Evolutionary conservation across 2,888 invertebrate species (phyloP).

Genomic region (Disparrhopalites patrizii): DNA sequence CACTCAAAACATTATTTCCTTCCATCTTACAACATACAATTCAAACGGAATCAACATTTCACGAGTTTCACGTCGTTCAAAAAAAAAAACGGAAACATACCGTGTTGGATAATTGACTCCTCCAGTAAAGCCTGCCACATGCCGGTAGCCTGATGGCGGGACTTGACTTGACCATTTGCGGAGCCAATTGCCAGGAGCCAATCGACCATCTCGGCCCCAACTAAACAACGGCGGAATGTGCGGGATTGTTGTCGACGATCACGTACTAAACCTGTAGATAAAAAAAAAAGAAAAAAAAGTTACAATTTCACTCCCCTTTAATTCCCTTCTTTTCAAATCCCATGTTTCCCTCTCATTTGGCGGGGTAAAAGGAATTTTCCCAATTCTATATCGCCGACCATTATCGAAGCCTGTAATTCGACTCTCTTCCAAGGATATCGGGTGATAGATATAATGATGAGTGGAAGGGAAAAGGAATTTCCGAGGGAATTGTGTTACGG

Average conservation of each 20-base stretch:
- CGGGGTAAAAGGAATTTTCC: too few species aligned
- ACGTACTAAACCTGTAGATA: constrained; percentile 58
- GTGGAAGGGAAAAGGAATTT: too few species aligned
- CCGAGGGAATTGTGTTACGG: too few species aligned
- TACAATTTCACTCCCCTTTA: too few species aligned
- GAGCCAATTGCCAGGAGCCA: constrained; percentile 66
- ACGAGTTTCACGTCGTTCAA: constrained; percentile 60
- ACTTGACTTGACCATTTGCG: constrained; percentile 49
- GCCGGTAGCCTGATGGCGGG: constrained; percentile 66
- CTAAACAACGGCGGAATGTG: constrained; percentile 55
- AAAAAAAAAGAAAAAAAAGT: constrained; percentile 19
- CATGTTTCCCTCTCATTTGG: too few species aligned
- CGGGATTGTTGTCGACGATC: constrained; percentile 56
- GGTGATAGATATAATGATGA: too few species aligned
- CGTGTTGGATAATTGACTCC: constrained; percentile 71
- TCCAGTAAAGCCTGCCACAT: constrained; percentile 81
- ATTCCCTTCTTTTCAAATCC: background rate
- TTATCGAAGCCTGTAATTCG: too few species aligned
- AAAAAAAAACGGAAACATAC: constrained; percentile 54
- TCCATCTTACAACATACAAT: too few species aligned
- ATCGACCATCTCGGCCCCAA: constrained; percentile 75
- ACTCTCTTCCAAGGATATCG: too few species aligned
- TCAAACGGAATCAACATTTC: too few species aligned
- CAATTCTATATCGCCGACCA: too few species aligned
- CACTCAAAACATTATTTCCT: too few species aligned